Conservation (phyloP, 2,113 vertebrate species). For the Atrichornis clamosus region DNA sequence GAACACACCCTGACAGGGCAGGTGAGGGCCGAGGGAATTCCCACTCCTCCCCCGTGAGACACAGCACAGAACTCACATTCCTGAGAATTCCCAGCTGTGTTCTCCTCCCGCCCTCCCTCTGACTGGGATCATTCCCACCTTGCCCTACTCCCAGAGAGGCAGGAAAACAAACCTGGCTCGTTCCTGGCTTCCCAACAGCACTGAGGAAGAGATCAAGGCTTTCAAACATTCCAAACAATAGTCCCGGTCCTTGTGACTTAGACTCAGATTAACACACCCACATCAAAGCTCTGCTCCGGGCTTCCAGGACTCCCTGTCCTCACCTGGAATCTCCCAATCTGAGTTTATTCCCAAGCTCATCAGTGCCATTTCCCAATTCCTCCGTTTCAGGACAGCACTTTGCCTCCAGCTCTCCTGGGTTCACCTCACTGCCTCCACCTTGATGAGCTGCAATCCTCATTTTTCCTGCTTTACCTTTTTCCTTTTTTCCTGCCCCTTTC, state of each 20-base stretch:
- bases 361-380: accelerated
- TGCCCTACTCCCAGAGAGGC: background rate
- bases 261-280: background rate
- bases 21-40: background rate
- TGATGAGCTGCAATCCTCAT: background rate
- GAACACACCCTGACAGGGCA: background rate
- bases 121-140: background rate
- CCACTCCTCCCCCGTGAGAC: background rate
- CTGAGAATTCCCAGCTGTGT: background rate
- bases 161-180: background rate
- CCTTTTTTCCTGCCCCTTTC: too few relatives aligned
- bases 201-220: background rate
- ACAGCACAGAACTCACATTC: background rate
- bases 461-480: background rate
- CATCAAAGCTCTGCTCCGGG: background rate
- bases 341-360: background rate
- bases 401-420: background rate
- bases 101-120: background rate
- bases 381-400: background rate
- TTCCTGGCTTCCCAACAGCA: background rate
- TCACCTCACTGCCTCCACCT: background rate
- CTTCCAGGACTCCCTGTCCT: background rate
- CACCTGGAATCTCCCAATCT: background rate
- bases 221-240: background rate
- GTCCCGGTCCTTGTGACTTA: background rate